Evolutionary conservation across 2,797 vertebrate genomes (phyloP).

Genomic region (Phylloscopus collybita): DNA sequence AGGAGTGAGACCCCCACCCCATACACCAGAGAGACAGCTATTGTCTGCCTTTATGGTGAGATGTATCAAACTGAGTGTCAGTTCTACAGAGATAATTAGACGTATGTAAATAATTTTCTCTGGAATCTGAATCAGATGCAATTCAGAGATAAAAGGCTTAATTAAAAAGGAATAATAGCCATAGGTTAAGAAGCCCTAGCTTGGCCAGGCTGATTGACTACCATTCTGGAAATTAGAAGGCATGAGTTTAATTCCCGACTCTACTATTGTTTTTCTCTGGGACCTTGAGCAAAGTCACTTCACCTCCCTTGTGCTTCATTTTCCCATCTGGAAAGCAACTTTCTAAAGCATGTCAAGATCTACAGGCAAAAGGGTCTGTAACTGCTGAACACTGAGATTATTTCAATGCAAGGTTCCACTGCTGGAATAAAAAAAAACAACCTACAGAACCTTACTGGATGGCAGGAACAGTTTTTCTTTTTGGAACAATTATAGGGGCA

Average conservation of each 20-base stretch:
- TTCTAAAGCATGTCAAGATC: background rate
- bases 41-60: background rate
- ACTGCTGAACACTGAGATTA: background rate
- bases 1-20: background rate
- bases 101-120: background rate
- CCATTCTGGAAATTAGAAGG: background rate
- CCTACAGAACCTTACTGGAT: background rate
- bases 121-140: conserved; percentile 28
- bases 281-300: conserved; percentile 35
- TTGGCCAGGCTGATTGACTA: conserved; percentile 1
- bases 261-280: background rate
- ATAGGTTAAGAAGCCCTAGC: background rate
- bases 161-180: conserved; percentile 44
- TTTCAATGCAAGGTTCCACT: background rate
- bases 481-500: background rate
- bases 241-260: background rate
- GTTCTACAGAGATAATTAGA: conserved; percentile 9
- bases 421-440: background rate
- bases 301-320: background rate
- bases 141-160: conserved; percentile 13
- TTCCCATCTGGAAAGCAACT: background rate
- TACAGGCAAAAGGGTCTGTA: background rate
- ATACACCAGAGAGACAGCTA: background rate
- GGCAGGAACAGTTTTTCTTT: background rate
- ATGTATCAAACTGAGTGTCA: background rate